phyloP scores from a whole-genome alignment of 2,797 vertebrate species.

The Platyrinchus mystaceus region DNA sequence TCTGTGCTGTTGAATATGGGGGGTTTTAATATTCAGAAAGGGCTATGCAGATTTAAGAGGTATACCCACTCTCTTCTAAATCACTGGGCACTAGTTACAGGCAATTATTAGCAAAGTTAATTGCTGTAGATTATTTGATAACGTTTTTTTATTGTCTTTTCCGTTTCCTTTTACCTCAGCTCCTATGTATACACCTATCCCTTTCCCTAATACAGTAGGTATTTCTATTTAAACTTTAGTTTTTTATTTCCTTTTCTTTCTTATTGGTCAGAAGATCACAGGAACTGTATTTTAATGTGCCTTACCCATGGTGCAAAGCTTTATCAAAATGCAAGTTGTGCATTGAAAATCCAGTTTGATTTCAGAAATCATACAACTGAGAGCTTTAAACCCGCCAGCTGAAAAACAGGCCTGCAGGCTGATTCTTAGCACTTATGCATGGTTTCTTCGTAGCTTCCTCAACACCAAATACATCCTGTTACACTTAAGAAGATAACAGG shows the following conservation, averaged over 20 bases:
- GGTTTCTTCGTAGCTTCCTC: neutral
- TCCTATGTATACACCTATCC: neutral
- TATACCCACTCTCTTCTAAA: neutral
- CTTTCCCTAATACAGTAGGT: neutral
- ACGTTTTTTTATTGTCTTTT: neutral
- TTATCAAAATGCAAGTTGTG: neutral
- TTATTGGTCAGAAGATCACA: neutral
- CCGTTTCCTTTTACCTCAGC: neutral
- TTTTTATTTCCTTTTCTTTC: neutral
- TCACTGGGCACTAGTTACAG: neutral
- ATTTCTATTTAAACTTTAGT: neutral
- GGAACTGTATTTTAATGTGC: neutral
- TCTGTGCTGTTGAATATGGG: neutral
- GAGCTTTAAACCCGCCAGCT: neutral
- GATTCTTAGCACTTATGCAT: neutral
- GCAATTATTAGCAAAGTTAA: neutral
- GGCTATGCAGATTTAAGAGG: neutral
- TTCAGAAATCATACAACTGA: neutral
- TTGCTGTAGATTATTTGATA: neutral
- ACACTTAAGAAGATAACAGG: neutral
- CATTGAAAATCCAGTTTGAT: neutral
- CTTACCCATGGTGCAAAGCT: neutral
- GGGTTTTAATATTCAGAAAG: neutral
- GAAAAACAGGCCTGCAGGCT: neutral
- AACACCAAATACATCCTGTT: neutral